phyloP scores from a whole-genome alignment of 2,888 invertebrate genomes.

The Rhyacophila evoluta region DNA sequence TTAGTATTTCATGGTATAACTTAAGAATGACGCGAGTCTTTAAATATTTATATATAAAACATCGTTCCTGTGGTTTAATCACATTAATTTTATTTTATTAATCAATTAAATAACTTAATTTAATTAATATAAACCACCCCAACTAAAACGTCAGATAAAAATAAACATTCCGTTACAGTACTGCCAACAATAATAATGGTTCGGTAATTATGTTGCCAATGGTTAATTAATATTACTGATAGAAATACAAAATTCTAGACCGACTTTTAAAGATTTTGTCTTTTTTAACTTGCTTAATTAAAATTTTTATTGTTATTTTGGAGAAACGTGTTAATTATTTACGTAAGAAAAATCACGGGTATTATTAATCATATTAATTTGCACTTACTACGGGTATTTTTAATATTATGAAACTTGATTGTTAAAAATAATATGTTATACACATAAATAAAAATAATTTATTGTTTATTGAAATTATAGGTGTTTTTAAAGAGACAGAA shows the following conservation, averaged over 20 bases:
- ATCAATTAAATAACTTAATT: too few species aligned
- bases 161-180: neutral
- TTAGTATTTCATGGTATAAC: neutral
- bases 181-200: neutral
- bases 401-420: too few species aligned
- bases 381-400: neutral
- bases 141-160: neutral
- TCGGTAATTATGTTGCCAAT: neutral
- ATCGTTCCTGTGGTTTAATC: neutral
- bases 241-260: neutral
- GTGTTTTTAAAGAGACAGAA: too few species aligned
- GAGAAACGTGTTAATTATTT: conserved; percentile 15
- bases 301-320: neutral
- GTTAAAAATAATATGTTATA: too few species aligned
- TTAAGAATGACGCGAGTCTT: conserved; percentile 4
- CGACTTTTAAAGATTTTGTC: neutral
- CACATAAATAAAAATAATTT: too few species aligned
- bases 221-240: neutral
- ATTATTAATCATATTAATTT: conserved; percentile 20
- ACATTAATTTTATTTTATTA: too few species aligned
- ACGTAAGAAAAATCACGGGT: conserved; percentile 35
- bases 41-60: neutral
- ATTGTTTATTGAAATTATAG: too few species aligned
- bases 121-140: too few species aligned
- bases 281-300: neutral